phyloP scores from a whole-genome alignment of 2,113 vertebrate genomes.

The Grammomys surdaster region DNA sequence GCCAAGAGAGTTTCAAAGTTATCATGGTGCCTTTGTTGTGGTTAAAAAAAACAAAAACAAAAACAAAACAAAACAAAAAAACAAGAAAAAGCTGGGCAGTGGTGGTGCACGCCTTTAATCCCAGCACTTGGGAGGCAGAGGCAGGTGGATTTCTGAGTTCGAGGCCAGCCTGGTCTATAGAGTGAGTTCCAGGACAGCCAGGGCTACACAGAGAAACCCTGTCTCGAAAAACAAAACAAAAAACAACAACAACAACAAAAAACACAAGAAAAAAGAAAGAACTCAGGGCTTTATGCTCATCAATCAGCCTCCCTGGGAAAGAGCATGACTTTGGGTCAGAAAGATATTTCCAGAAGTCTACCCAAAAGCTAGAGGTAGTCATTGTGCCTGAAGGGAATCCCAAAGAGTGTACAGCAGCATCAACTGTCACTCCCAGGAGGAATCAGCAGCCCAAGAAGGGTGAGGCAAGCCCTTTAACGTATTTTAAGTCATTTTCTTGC shows the following conservation, averaged over 20 bases:
- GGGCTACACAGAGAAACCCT: too few relatives aligned
- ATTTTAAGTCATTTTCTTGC: rapidly evolving
- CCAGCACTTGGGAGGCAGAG: too few relatives aligned
- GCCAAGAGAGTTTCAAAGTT: not conserved
- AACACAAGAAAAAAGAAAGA: not conserved
- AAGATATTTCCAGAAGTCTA: not conserved
- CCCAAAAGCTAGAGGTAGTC: not conserved
- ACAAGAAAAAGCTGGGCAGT: not conserved
- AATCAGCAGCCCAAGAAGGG: not conserved
- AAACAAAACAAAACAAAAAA: not conserved
- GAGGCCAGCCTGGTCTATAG: too few relatives aligned
- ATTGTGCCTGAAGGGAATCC: not conserved
- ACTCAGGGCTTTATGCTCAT: not conserved
- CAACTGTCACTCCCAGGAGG: rapidly evolving
- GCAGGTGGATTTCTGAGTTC: too few relatives aligned
- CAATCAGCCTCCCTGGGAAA: not conserved
- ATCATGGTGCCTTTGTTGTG: not conserved
- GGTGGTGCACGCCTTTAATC: too few relatives aligned
- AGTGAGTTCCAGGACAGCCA: too few relatives aligned
- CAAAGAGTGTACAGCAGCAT: not conserved
- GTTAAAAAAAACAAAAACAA: not conserved
- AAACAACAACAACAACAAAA: too few relatives aligned
- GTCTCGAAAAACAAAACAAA: not conserved
- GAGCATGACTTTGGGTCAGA: not conserved
- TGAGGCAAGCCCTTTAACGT: not conserved